Base-by-base conservation (phyloP, 2,113 vertebrate species). In the Tauraco erythrolophus region DNA sequence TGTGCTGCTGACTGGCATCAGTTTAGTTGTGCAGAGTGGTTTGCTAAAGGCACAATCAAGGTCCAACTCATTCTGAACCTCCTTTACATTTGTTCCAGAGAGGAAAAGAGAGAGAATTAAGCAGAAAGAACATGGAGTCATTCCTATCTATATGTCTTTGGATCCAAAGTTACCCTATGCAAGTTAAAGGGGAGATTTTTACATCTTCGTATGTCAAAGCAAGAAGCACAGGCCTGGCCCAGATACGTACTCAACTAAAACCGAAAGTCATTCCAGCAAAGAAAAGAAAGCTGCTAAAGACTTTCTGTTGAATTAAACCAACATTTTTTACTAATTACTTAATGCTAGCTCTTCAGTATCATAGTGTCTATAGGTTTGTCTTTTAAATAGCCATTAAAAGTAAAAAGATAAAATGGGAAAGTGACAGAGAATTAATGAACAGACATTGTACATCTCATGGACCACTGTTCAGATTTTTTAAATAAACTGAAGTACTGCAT, bases 401-500 rank as follows among this genome's bases (percentile, higher is more conserved):
- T 35, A 88, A 82, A 94, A 96, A 89, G 46, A 96, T 68, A 87
- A 89, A 96, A 79, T 79, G 33, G 16, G 89, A 81, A 58, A 68
- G 21, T 74, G 62, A 54, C n/a, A 68, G 39, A 81, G 39, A 87
- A 78, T 74, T 87, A 87, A 81, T 2, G 18, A 92, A 82, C 19
- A 82, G 71, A 78, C 43, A 68, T 89, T 91, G 94, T 78, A 82
- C 33, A 60, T 84, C 53, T 66, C 43, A 91, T 2, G 5, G 43
- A 66, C 39, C 46, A 64, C 60, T 91, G 60, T 93, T 91, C 77
- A 76, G 61, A 41, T 35, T 84, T 84, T 84, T 84, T 7, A 88
- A 92, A 92, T 95, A 87, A 91, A 87, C 89, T 79, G 87, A 93
- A 89, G 76, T 51, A 39, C 39, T 92, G 76, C 41, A 89, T 87